phyloP scores from a whole-genome alignment of 2,113 vertebrate species.

The Myotis brandtii region DNA sequence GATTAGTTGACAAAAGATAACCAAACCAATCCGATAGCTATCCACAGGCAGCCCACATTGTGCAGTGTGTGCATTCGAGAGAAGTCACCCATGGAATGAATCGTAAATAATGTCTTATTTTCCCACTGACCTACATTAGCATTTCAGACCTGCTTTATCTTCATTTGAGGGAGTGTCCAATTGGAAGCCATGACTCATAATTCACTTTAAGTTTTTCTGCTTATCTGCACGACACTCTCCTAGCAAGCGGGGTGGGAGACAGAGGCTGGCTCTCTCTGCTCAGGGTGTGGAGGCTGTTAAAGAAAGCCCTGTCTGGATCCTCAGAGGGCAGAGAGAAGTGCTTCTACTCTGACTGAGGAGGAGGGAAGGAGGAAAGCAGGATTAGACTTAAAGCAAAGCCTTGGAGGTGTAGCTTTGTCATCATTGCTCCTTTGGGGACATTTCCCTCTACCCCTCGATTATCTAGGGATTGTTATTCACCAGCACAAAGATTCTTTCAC shows the following conservation, averaged over 20 bases:
- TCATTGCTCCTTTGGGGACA: neutral
- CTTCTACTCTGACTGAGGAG: neutral
- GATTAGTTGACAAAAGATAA: neutral
- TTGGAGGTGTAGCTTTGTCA: neutral
- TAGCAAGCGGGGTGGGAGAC: neutral
- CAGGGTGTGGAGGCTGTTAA: neutral
- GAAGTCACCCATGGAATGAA: neutral
- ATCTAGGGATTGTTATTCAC: neutral
- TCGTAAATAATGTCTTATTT: constrained; percentile 8
- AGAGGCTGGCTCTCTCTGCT: no score
- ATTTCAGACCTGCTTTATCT: constrained; percentile 24
- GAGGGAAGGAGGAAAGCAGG: neutral
- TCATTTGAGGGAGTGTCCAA: neutral
- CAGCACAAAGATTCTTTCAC: neutral
- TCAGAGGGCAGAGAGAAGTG: neutral
- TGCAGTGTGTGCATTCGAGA: neutral
- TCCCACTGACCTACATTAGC: constrained; percentile 12
- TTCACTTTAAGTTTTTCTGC: constrained; percentile 5
- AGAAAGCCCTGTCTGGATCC: neutral
- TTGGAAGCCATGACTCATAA: neutral
- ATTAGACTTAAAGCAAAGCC: neutral
- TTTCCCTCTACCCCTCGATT: neutral
- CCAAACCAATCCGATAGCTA: neutral
- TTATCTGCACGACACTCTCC: neutral
- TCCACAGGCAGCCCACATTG: neutral